Base-by-base conservation (phyloP, 2,797 vertebrate species). In the Pampus argenteus region DNA sequence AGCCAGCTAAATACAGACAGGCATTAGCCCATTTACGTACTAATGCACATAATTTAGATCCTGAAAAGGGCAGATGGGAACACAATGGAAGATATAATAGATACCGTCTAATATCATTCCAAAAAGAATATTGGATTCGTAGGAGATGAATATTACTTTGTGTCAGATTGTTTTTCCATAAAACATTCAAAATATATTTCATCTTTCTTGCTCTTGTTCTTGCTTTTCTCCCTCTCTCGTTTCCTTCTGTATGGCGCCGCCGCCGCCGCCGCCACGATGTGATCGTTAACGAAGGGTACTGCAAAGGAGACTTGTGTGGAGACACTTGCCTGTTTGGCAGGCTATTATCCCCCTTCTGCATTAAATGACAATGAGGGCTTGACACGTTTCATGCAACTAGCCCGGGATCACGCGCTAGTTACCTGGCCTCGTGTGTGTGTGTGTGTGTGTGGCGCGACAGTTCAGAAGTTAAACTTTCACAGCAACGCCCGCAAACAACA, bases 21-120 rank as follows among this genome's bases (percentile, higher is more conserved):
- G 96, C 98, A 99, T 99, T 99, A 98, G 97, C 96, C 97, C 98
- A 99, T 99, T 99, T 98, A 98, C 95, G 97, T 98, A 98, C 98
- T 99, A 99, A 99, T 99, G 98, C 98, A 97, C 97, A 97, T 99
- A 97, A 99, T 99, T 99, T 98, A 99, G 97, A 97, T 97, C 97
- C 96, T 97, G 97, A 97, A 99, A 99, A 99, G 97, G 98, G 98
- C 98, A 99, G 97, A 99, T 98, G 98, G 97, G 97, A 98, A 98
- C 97, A 98, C 97, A 99, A 97, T 98, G 97, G 97, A 98, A 97
- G 96, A 98, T 98, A 97, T 98, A 98, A 99, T 98, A 98, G 97
- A 98, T 98, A 97, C 96, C 86, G 95, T 96, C 96, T 98, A 98
- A 99, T 98, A 97, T 97, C 96, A 96, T 98, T 99, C 97, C 97